Evolutionary conservation across 1,140 invertebrate species (phyloP), one percentile per base, ranked within the genome.

Genomic region (Batillaria attramentaria): DNA sequence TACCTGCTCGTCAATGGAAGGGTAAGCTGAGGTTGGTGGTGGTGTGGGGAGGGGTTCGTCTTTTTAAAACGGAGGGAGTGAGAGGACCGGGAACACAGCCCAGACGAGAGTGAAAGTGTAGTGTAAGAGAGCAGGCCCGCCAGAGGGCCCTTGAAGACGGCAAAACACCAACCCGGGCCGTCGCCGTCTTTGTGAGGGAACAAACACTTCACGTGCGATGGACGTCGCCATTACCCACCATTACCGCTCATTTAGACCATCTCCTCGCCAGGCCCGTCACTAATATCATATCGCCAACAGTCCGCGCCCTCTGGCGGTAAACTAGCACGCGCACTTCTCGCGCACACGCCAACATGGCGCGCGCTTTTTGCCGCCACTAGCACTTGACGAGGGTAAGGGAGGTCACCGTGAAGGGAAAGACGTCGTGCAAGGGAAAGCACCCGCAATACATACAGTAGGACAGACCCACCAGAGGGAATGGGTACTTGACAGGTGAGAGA

Each of bases 121-220:
- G 37, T n/a, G 68, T 70, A 42, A 70, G 39, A 70, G 68, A 70
- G 68, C 68, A 24, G 68, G 39, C 68, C 68, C 68, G 68, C 68
- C 68, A 24, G 42, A 70, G 68, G 41, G 39, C 41, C 37, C 68
- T 70, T 41, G 37, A 41, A 41, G 13, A 70, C 24, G 24, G 24
- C 68, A 70, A 70, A 70, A 70, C 68, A 39, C 68, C 37, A 70
- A 41, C 37, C 37, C 37, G 39, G 3, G 24, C 16, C 68, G 57
- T 39, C 35, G 35, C 35, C 37, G 13, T 41, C 42, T 42, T 70
- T 70, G 68, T 70, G 68, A 3, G 24, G 37, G 28, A 42, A 70
- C 68, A 70, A 70, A 70, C 68, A 70, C 68, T 70, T 42, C 6
- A 24, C 24, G 68, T 42, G 35, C 20, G 68, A 70, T 70, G 13